These are phyloP conservation scores for Molanna angustata DNA, from an alignment of 2,888 invertebrate genomes.

Conservation along the genomic window DNA sequence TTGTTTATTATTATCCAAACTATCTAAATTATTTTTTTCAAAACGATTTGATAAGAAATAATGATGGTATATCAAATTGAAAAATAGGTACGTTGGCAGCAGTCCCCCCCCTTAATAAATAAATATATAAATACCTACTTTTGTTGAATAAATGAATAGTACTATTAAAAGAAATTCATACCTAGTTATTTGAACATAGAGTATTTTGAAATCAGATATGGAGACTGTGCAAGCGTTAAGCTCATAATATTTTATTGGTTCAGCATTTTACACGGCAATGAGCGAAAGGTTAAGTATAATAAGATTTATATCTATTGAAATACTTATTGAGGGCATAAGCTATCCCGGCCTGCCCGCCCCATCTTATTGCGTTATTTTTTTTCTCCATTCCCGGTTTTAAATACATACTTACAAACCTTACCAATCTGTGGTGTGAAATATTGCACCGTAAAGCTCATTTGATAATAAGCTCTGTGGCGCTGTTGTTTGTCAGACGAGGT, in stretches of 20 bases:
- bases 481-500: background rate
- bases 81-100: too few relatives aligned
- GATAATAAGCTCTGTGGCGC: slow-evolving; percentile 18
- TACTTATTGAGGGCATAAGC: slow-evolving; percentile 27
- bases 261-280: slow-evolving; percentile 31
- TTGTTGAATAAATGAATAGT: too few relatives aligned
- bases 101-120: too few relatives aligned
- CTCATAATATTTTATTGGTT: slow-evolving; percentile 32
- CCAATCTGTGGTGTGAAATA: slow-evolving; percentile 28
- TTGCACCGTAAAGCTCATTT: slow-evolving; percentile 31
- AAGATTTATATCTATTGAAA: slow-evolving; percentile 32
- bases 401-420: too few relatives aligned
- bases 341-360: background rate
- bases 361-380: slow-evolving; percentile 10
- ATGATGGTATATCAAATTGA: too few relatives aligned
- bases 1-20: too few relatives aligned
- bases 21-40: too few relatives aligned
- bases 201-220: too few relatives aligned
- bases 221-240: slow-evolving; percentile 29
- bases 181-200: too few relatives aligned
- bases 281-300: slow-evolving; percentile 33
- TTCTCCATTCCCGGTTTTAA: slow-evolving; percentile 25
- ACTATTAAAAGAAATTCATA: too few relatives aligned
- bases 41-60: too few relatives aligned
- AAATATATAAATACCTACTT: too few relatives aligned